A percentile compares a stretch with the other conserved stretches of the same genome.
These are phyloP conservation scores for Leucophenga montana DNA, from an alignment of 2,888 invertebrate species.

Conservation along the genomic window DNA sequence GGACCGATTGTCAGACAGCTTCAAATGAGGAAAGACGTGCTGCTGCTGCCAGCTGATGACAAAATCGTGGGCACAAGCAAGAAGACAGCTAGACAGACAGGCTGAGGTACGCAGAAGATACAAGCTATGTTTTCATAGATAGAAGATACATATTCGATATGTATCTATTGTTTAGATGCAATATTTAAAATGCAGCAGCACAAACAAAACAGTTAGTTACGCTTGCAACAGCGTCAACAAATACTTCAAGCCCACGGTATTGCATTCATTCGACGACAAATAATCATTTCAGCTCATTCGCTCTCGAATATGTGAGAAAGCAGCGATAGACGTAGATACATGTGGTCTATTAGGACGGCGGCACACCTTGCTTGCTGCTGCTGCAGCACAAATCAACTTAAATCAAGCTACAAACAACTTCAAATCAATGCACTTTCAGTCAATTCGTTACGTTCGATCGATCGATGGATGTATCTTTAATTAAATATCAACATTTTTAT, in stretches of 20 bases:
- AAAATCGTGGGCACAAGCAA: slow-evolving; percentile 15
- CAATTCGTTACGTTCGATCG: too few species aligned
- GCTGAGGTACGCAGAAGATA: neutral
- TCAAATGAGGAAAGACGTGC: neutral
- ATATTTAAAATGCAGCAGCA: neutral
- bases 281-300: neutral
- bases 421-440: neutral
- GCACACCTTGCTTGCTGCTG: too few species aligned
- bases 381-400: too few species aligned
- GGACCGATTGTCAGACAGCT: neutral
- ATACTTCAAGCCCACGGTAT: slow-evolving; percentile 2
- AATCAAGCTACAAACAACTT: neutral
- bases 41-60: neutral
- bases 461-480: slow-evolving; percentile 5
- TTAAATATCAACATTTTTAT: slow-evolving; percentile 25
- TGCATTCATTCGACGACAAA: neutral
- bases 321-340: neutral
- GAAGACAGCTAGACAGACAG: neutral
- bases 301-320: neutral
- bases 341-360: too few species aligned
- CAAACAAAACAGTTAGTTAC: slow-evolving; percentile 25
- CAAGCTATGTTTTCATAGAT: neutral
- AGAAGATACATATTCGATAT: neutral
- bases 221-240: slow-evolving; percentile 10
- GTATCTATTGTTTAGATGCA: neutral